These are phyloP conservation scores for Drosophila ficusphila DNA, from an alignment of 1,140 invertebrate species.

Conservation along the genomic window DNA sequence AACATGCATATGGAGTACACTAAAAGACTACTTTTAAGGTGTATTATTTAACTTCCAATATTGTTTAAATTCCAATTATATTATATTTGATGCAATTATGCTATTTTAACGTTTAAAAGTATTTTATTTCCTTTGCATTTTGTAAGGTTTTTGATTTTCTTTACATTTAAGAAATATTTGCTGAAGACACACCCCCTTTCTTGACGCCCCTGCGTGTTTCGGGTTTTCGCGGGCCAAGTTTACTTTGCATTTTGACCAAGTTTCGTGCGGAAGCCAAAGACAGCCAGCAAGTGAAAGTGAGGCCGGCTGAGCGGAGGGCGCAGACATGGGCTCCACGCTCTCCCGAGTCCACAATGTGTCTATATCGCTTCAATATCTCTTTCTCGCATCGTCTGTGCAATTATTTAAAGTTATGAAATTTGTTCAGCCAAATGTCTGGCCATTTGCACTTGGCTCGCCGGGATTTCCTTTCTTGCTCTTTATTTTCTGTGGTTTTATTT, in stretches of 20 bases:
- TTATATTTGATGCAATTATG: too few species aligned
- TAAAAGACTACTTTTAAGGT: too few species aligned
- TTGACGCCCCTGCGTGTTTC: neutral
- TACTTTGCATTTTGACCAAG: slow-evolving; percentile 80
- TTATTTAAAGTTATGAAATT: slow-evolving; percentile 72
- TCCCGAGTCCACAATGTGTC: neutral
- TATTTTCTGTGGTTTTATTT: slow-evolving; percentile 20
- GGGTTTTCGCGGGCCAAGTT: slow-evolving; percentile 61
- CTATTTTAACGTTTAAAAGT: too few species aligned
- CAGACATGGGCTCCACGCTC: slow-evolving; percentile 32
- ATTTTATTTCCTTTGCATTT: neutral
- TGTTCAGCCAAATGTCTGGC: slow-evolving; percentile 43
- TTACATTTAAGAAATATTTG: too few species aligned
- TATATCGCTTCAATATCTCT: neutral
- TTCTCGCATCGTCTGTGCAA: slow-evolving; percentile 19
- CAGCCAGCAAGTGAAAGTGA: slow-evolving; percentile 73
- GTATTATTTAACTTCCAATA: too few species aligned
- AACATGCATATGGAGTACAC: too few species aligned
- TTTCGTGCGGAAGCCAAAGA: slow-evolving; percentile 70
- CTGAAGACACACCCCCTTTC: neutral
- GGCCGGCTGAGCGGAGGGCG: slow-evolving; percentile 63
- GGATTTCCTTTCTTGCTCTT: slow-evolving; percentile 46
- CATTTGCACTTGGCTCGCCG: slow-evolving; percentile 34
- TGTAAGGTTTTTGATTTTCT: neutral
- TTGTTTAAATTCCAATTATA: too few species aligned